Conservation (phyloP, 2,113 vertebrate species). For the Clupea harengus region DNA sequence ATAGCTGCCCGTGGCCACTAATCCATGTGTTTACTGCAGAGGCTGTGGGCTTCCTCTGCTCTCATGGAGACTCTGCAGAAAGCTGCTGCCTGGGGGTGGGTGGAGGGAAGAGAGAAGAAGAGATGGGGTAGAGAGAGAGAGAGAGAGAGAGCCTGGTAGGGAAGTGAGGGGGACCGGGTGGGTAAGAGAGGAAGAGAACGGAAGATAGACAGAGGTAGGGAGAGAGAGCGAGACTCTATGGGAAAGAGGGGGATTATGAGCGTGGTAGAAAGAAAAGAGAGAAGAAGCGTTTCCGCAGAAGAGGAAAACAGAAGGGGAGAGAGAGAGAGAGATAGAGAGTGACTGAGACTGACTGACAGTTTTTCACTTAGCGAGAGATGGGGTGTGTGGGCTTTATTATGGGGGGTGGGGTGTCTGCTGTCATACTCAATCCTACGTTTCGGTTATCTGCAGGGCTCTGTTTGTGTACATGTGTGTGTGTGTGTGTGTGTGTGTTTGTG, state of each 20-base stretch:
- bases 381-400: slow-evolving; percentile 31
- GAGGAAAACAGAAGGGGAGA: background rate
- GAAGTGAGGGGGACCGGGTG: too few relatives aligned
- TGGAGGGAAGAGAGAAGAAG: too few relatives aligned
- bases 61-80: too few relatives aligned
- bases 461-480: background rate
- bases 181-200: too few relatives aligned
- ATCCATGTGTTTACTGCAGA: slow-evolving; percentile 32
- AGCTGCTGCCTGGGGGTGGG: too few relatives aligned
- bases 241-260: too few relatives aligned
- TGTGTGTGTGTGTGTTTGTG: background rate
- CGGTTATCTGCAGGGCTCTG: slow-evolving; percentile 31
- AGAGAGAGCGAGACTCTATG: too few relatives aligned
- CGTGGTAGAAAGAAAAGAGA: too few relatives aligned
- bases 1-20: background rate
- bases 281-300: background rate
- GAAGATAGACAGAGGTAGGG: too few relatives aligned
- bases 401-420: slow-evolving; percentile 37
- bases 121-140: background rate
- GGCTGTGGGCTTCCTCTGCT: too few relatives aligned
- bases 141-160: background rate
- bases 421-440: slow-evolving; percentile 40
- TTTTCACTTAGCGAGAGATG: background rate
- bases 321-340: background rate
- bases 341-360: background rate